Evolutionary conservation across 2,797 vertebrate species (phyloP), one percentile per base, ranked within the genome.

Genomic region (Eupleurogrammus muticus): DNA sequence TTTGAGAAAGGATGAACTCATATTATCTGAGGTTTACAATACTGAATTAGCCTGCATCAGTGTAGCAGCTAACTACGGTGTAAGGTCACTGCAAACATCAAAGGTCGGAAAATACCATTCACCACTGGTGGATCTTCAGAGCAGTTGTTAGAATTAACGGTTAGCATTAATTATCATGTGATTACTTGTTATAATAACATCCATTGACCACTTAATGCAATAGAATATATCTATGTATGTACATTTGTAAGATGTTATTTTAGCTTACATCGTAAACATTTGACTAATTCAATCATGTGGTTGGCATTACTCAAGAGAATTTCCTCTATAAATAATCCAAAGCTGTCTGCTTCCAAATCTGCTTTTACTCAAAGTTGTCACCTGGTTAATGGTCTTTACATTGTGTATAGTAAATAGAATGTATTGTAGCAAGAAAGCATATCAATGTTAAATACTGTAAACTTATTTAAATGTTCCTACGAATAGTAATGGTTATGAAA

Each of bases 1-100:
- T 89, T 90, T 90, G 79, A 75, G 81, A 81, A 62, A 80, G 83
- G 89, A 92, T 93, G 70, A 92, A 77, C 82, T 90, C 72, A 91
- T 83, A 90, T 85, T 88, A 89, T 89, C 82, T 36, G 3, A 77
- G 78, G 73, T 82, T 86, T 83, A 87, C 66, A 14, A 8, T 60
- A 62, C 73, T 77, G 62, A 91, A 82, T 85, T 87, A 90, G 72
- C 59, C 75, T 59, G 65, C 65, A 66, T 70, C 23, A 55, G 13
- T 17, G 58, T 69, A 73, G 34, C 63, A 70, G 56, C 50, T 61
- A 21, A n/a, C n/a, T n/a, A n/a, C n/a, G n/a, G n/a, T 1, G 14
- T 42, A 38, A n/a, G 20, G 35, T 63, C 52, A 9, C 54, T 56
- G 53, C 46, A 20, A 73, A 44, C 49, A 64, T 40, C 35, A 75